phyloP scores from a whole-genome alignment of 2,797 vertebrate genomes.

The Manis pentadactyla region DNA sequence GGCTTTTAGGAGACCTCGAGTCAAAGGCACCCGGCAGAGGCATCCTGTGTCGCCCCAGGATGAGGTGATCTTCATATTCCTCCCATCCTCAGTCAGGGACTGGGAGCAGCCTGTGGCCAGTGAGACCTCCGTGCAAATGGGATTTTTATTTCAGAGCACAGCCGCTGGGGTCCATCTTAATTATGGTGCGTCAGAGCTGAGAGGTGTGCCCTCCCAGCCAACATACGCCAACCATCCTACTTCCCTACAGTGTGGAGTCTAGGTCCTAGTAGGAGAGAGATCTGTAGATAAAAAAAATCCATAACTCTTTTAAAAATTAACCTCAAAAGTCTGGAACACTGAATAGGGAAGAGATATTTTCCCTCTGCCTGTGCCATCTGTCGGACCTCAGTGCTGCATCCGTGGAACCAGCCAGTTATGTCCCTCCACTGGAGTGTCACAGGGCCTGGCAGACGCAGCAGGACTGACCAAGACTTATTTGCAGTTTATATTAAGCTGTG shows the following conservation, averaged over 20 bases:
- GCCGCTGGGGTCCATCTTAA: not conserved
- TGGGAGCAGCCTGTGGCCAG: not conserved
- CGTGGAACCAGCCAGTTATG: not conserved
- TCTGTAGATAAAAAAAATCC: not conserved
- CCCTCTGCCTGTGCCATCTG: not conserved
- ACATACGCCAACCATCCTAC: no score
- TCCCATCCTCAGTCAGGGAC: not conserved
- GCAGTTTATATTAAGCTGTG: not conserved
- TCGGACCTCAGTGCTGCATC: not conserved
- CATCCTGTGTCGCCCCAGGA: not conserved
- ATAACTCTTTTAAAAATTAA: not conserved
- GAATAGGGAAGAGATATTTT: not conserved
- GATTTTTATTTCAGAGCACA: not conserved
- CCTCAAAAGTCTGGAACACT: not conserved
- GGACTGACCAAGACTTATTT: not conserved
- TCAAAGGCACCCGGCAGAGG: not conserved
- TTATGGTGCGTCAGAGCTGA: not conserved
- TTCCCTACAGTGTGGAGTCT: not conserved
- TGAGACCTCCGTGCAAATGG: accelerated
- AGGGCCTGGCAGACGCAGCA: not conserved
- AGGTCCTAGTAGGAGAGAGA: not conserved
- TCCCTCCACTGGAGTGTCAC: not conserved
- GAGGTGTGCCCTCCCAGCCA: not conserved
- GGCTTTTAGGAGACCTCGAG: not conserved
- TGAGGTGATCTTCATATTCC: not conserved